A percentile compares a stretch with the other conserved stretches of the same genome.
Evolutionary conservation across 2,113 vertebrate genomes (phyloP).

Genomic region (Propithecus coquereli): DNA sequence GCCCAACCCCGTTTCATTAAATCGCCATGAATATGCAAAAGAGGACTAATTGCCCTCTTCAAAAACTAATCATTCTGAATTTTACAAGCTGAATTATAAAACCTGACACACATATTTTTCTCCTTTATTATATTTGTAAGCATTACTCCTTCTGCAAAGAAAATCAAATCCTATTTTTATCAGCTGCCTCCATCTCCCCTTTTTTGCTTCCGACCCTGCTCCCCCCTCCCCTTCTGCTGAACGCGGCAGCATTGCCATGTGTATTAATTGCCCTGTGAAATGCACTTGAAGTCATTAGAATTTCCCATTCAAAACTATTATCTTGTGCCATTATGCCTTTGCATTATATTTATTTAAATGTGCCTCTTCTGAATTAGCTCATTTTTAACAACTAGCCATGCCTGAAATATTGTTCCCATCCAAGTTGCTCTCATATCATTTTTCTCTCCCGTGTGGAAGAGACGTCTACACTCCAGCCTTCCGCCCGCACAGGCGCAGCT

Average conservation of each 20-base stretch:
- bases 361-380: constrained; percentile 84
- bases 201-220: constrained; percentile 62
- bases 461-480: neutral
- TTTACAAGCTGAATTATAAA: constrained; percentile 82
- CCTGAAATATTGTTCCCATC: constrained; percentile 81
- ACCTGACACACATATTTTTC: constrained; percentile 85
- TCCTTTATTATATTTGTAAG: constrained; percentile 87
- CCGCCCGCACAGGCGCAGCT: constrained; percentile 17
- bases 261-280: constrained; percentile 88
- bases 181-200: constrained; percentile 73
- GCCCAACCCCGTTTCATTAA: constrained; percentile 70
- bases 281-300: constrained; percentile 86
- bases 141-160: constrained; percentile 84
- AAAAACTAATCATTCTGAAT: constrained; percentile 83
- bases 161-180: constrained; percentile 87
- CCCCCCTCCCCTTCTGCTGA: constrained; percentile 72
- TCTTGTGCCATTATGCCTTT: constrained; percentile 85
- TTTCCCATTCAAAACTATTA: constrained; percentile 88
- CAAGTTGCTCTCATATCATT: constrained; percentile 76
- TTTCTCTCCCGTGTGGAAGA: constrained; percentile 63
- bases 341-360: constrained; percentile 90
- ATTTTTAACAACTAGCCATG: constrained; percentile 86
- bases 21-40: constrained; percentile 84
- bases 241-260: constrained; percentile 76
- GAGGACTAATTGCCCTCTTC: constrained; percentile 85